These are phyloP conservation scores for Battus philenor DNA, from an alignment of 1,140 invertebrate species.

Conservation along the genomic window DNA sequence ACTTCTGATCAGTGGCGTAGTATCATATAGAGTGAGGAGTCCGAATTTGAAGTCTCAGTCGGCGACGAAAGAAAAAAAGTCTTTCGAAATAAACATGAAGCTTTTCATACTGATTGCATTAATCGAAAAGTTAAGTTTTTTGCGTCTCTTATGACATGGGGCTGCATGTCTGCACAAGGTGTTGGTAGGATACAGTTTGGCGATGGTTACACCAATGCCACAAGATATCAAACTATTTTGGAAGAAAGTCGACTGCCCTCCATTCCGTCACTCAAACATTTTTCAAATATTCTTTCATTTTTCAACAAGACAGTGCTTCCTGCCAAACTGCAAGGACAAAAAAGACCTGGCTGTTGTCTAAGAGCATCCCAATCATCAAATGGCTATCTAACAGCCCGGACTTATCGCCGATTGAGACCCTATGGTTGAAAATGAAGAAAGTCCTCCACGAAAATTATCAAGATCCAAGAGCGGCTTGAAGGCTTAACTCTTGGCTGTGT, in stretches of 20 bases:
- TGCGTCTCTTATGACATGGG: too few species aligned
- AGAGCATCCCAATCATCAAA: background rate
- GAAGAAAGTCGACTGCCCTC: background rate
- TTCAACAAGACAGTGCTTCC: background rate
- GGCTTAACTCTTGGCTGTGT: too few species aligned
- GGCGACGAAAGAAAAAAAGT: background rate
- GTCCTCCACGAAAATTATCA: too few species aligned
- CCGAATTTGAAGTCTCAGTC: background rate
- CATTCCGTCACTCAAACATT: background rate
- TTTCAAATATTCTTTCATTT: constrained; percentile 1
- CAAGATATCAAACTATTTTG: too few species aligned
- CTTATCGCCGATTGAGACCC: too few species aligned
- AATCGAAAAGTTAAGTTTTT: background rate
- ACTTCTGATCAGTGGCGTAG: background rate
- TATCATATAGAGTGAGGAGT: background rate
- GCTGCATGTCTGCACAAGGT: too few species aligned
- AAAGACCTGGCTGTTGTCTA: background rate
- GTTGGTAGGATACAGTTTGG: constrained; percentile 1
- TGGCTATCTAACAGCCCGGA: too few species aligned
- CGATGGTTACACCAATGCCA: constrained; percentile 1
- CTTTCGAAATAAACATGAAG: too few species aligned
- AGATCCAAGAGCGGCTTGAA: background rate
- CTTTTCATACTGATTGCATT: too few species aligned
- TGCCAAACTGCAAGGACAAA: background rate
- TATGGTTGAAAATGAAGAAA: too few species aligned